Evolutionary conservation across 2,888 invertebrate species (phyloP), one percentile per base, ranked within the genome.

Genomic region (Fragum fragum): DNA sequence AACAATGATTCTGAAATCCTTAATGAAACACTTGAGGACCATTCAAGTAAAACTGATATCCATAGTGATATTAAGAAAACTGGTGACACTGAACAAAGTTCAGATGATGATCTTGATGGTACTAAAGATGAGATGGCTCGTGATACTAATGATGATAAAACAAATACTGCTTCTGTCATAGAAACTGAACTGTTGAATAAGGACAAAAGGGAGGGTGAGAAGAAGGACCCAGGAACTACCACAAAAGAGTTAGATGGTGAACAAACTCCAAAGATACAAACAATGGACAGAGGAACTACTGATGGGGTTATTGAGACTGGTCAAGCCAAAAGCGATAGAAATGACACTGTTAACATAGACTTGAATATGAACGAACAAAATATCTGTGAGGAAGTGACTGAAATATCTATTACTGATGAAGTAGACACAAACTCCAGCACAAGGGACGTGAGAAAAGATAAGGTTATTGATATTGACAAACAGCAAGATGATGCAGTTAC

Each of bases 351-450:
- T 18, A 21, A 7, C 21, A 66, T 39, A 21, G 66, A 66, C 23
- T 32, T 36, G 7, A 57, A 57, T 57, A 57, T 57, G 57, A 57
- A 57, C 14, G 57, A 57, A 23, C 57, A 23, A 57, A 57, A 23
- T 28, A 57, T 28, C 14, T 23, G 57, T 47, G 47, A 47, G 14
- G 47, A 18, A 18, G 16, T 47, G 16, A 14, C 14, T 47, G 47
- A 47, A 47, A 2, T 47, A 47, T 47, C 47, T 47, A 16, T 9
- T 9, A 16, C 47, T 47, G 47, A 47, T n/a, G n/a, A 9, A 18
- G 18, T 16, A 47, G 14, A n/a, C 14, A 9, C 14, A 47, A 47
- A 18, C n/a, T 9, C n/a, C n/a, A n/a, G n/a, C n/a, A n/a, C n/a
- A n/a, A n/a, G n/a, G n/a, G n/a, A n/a, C n/a, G n/a, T n/a, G n/a